These are phyloP conservation scores for Pararge aegeria DNA, from an alignment of 1,140 invertebrate species.

Conservation along the genomic window DNA sequence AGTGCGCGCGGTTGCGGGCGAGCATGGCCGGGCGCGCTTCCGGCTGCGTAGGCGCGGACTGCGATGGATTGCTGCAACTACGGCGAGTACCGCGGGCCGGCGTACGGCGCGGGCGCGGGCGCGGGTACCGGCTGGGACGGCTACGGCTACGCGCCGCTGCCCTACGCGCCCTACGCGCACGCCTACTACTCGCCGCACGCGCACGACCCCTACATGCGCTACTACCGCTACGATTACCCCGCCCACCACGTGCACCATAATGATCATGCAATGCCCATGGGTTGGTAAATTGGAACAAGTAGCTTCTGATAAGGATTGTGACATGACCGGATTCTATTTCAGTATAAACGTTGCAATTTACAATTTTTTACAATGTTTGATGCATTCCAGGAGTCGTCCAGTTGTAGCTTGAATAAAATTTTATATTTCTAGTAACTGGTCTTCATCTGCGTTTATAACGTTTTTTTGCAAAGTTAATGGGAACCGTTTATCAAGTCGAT, in stretches of 20 bases:
- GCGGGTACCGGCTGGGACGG: constrained; percentile 54
- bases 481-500: too few species aligned
- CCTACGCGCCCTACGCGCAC: constrained; percentile 62
- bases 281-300: constrained; percentile 50
- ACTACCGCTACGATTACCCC: constrained; percentile 70
- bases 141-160: constrained; percentile 60
- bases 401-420: too few species aligned
- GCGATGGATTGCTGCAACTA: constrained; percentile 74
- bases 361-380: too few species aligned
- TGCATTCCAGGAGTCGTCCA: too few species aligned
- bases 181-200: constrained; percentile 60
- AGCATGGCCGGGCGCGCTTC: constrained; percentile 49
- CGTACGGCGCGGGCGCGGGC: constrained; percentile 48
- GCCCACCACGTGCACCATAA: constrained; percentile 56
- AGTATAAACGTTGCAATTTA: too few species aligned
- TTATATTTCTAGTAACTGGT: too few species aligned
- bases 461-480: too few species aligned
- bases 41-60: constrained; percentile 53
- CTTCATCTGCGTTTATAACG: too few species aligned
- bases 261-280: constrained; percentile 68
- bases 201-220: constrained; percentile 67
- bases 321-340: too few species aligned
- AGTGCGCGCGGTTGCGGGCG: constrained; percentile 47
- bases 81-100: constrained; percentile 55
- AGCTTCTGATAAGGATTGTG: neutral